A percentile compares a stretch with the other conserved stretches of the same genome.
phyloP scores from a whole-genome alignment of 2,797 vertebrate species.

The Enteromius anoplus region DNA sequence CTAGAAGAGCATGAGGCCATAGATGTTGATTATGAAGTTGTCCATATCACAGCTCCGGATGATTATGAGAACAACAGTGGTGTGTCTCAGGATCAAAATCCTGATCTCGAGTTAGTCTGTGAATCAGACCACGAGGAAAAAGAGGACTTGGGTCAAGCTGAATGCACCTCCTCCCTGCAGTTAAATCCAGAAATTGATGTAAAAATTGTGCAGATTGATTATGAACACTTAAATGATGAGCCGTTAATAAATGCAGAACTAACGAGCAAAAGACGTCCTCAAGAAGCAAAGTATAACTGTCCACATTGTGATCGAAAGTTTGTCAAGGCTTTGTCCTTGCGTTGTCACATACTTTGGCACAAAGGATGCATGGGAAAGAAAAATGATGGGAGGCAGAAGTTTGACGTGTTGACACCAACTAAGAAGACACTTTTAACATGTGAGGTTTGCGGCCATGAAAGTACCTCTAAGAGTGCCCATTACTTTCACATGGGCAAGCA shows the following conservation, averaged over 20 bases:
- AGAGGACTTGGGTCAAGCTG: slow-evolving; percentile 56
- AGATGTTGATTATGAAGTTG: slow-evolving; percentile 75
- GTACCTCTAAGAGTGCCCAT: slow-evolving; percentile 62
- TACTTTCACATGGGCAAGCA: slow-evolving; percentile 68
- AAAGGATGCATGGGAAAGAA: slow-evolving; percentile 68
- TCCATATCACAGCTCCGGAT: slow-evolving; percentile 74
- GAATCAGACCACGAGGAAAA: slow-evolving; percentile 76
- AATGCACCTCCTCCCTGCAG: slow-evolving; percentile 43
- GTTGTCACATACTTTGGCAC: slow-evolving; percentile 80
- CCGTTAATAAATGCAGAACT: slow-evolving; percentile 7
- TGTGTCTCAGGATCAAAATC: slow-evolving; percentile 63
- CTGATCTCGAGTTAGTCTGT: slow-evolving; percentile 76
- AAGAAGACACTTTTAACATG: slow-evolving; percentile 53
- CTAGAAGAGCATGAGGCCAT: slow-evolving; percentile 67
- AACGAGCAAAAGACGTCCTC: slow-evolving; percentile 7
- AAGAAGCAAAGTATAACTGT: slow-evolving; percentile 68
- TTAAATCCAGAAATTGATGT: slow-evolving; percentile 72
- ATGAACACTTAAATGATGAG: slow-evolving; percentile 62
- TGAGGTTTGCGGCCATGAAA: slow-evolving; percentile 69
- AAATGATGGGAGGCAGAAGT: slow-evolving; percentile 40
- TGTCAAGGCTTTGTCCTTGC: slow-evolving; percentile 71
- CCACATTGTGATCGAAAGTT: slow-evolving; percentile 78
- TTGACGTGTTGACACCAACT: slow-evolving; percentile 46
- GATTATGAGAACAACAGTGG: slow-evolving; percentile 60
- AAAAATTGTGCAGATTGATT: slow-evolving; percentile 78